Evolutionary conservation across 2,797 vertebrate species (phyloP).

Genomic region (Adrianichthys oophorus): DNA sequence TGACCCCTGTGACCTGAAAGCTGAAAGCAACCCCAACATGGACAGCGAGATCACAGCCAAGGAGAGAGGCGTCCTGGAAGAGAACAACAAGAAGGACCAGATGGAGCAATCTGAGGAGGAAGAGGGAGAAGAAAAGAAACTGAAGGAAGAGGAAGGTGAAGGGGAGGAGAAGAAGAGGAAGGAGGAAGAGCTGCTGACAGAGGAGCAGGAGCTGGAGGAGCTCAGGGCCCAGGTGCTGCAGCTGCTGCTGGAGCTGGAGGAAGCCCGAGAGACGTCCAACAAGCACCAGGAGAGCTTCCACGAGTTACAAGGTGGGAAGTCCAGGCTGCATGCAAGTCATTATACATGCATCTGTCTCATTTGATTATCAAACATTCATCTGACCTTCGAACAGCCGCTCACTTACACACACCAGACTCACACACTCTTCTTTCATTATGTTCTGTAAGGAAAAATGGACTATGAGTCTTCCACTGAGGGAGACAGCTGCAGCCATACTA

Average conservation of each 20-base stretch:
- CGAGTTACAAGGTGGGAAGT: constrained; percentile 84
- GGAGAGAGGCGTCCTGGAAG: constrained; percentile 68
- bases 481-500: no score
- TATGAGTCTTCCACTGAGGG: no score
- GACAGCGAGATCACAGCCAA: constrained; percentile 71
- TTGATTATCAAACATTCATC: no score
- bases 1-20: constrained; percentile 71
- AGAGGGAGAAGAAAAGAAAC: constrained; percentile 53
- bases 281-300: constrained; percentile 85
- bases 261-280: constrained; percentile 80
- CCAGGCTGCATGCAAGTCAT: no score
- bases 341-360: no score
- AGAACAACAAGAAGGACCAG: constrained; percentile 67
- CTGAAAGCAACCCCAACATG: constrained; percentile 65
- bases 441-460: no score
- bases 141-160: constrained; percentile 57
- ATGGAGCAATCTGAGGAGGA: constrained; percentile 57
- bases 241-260: constrained; percentile 86
- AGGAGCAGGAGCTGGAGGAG: constrained; percentile 83
- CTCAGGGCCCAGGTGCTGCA: constrained; percentile 81
- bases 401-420: no score
- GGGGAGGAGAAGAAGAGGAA: constrained; percentile 54
- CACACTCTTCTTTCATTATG: no score
- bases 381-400: no score
- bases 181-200: constrained; percentile 60